These are phyloP conservation scores for Theretra japonica DNA, from an alignment of 2,888 invertebrate genomes.

Conservation along the genomic window DNA sequence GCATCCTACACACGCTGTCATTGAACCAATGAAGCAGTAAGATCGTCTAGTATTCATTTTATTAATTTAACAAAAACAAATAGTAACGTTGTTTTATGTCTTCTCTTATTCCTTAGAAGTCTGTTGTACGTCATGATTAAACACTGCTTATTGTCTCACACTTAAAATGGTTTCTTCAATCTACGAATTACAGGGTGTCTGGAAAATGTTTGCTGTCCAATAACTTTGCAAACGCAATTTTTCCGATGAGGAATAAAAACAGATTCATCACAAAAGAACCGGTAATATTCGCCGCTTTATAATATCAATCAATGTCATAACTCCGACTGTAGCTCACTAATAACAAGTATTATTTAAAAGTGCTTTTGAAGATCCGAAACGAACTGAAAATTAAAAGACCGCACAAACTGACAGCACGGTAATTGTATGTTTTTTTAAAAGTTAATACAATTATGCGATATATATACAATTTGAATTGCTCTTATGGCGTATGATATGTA, in stretches of 20 bases:
- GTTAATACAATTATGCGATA: not conserved
- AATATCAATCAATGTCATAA: conserved; percentile 26
- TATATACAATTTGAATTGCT: not conserved
- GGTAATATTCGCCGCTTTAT: conserved; percentile 5
- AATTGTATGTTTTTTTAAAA: conserved; percentile 5
- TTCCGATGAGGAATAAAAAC: not conserved
- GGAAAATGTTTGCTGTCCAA: conserved; percentile 21
- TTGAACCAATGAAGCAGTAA: too few relatives aligned
- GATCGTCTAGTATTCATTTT: not conserved
- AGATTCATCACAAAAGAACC: conserved; percentile 13
- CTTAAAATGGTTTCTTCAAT: conserved; percentile 1
- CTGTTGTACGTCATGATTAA: not conserved
- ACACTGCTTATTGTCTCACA: conserved; percentile 10
- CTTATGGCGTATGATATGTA: not conserved
- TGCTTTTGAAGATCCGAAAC: conserved; percentile 5
- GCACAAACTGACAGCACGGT: not conserved
- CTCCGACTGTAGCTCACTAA: not conserved
- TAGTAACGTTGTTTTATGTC: not conserved
- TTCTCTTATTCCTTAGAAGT: not conserved
- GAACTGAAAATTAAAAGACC: conserved; percentile 11
- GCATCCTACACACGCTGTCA: too few relatives aligned
- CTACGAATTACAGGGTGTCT: not conserved
- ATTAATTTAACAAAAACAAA: not conserved
- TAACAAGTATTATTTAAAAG: conserved; percentile 21
- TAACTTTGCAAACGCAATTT: conserved; percentile 15